Evolutionary conservation across 2,113 vertebrate species (phyloP), one percentile per base, ranked within the genome.

Genomic region (Sebastes schlegelii): DNA sequence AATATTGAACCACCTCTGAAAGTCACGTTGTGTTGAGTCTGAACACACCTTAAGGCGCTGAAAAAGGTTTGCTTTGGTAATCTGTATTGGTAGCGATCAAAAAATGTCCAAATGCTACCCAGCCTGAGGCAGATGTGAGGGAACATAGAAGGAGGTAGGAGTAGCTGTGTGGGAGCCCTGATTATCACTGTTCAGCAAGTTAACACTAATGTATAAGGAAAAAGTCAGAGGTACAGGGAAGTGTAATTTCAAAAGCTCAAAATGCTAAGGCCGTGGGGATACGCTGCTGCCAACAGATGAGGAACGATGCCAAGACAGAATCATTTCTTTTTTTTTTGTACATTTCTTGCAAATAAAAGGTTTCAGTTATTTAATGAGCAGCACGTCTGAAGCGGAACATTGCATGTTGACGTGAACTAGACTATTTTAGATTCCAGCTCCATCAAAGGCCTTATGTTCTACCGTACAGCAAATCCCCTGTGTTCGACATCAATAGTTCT

Each of bases 351-450:
- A 61, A 70, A 80, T 70, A 64, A 82, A 80, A 79, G 60, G 5
- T 79, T 84, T 65, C 46, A 5, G 68, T 76, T 83, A 57, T 76
- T 89, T 86, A 86, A 91, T 89, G 72, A 89, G 74, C 77, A 17
- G 60, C 48, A 49, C 46, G 21, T 79, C 79, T 86, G 79, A 81
- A 52, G 84, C 71, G 12, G 64, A 84, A 77, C 77, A 51, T 23
- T 64, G 68, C 62, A 63, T 10, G 6, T 5, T 23, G 64, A 80
- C 70, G 84, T 49, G 14, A 83, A 77, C 49, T 26, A 65, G 23
- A 76, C 62, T 54, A 46, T 84, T 88, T 75, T 23, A 76, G 69
- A 83, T 67, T 89, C 83, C 61, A 62, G 43, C 76, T 87, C 48
- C 82, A 86, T 86, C 84, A 90, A 88, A 87, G 70, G 63, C 49